phyloP scores from a whole-genome alignment of 2,888 invertebrate genomes.

The Germaria angustata region DNA sequence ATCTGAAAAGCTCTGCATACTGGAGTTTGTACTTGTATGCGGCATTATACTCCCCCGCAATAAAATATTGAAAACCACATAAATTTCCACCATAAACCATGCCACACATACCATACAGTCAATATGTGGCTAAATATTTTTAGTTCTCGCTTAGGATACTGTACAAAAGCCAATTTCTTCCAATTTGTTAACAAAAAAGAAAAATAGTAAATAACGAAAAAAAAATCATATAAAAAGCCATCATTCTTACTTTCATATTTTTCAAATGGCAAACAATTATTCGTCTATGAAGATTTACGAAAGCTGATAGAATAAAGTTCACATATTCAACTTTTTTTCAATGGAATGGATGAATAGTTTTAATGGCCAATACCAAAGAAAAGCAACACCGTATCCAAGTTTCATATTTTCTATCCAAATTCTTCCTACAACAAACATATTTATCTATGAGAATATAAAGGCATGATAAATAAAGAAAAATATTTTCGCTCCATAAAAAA shows the following conservation, averaged over 20 bases:
- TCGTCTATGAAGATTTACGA: slow-evolving; percentile 45
- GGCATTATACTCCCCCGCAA: slow-evolving; percentile 17
- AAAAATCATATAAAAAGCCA: slow-evolving; percentile 30
- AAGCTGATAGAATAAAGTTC: slow-evolving; percentile 54
- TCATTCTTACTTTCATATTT: slow-evolving; percentile 48
- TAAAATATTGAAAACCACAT: slow-evolving; percentile 65
- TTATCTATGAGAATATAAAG: no score
- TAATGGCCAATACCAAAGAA: background rate
- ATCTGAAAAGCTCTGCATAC: slow-evolving; percentile 1
- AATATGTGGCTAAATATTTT: background rate
- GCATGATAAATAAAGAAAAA: no score
- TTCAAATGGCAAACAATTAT: slow-evolving; percentile 22
- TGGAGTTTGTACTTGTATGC: background rate
- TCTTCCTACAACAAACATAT: no score
- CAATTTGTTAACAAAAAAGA: slow-evolving; percentile 48
- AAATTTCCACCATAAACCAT: slow-evolving; percentile 52
- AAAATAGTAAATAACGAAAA: background rate
- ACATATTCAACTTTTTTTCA: slow-evolving; percentile 49
- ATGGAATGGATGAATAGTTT: slow-evolving; percentile 43
- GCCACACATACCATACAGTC: background rate
- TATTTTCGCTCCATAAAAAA: no score
- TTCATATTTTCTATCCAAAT: no score
- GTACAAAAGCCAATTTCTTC: slow-evolving; percentile 56
- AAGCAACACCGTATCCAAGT: slow-evolving; percentile 18
- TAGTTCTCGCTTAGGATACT: background rate